Evolutionary conservation across 1,140 invertebrate species (phyloP).

Genomic region (Caenorhabditis briggsae): DNA sequence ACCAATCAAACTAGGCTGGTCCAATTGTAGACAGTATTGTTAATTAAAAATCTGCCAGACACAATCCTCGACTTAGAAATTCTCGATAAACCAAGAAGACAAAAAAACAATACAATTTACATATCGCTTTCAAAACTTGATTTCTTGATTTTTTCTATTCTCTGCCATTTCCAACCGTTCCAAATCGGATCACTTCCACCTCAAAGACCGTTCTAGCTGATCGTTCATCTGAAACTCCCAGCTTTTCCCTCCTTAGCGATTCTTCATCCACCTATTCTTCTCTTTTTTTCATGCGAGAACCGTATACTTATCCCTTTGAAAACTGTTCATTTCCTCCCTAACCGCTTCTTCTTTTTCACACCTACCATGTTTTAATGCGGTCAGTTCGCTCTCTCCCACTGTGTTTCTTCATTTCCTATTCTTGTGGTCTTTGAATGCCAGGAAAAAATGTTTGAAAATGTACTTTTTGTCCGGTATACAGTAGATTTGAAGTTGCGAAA

Average conservation of each 20-base stretch:
- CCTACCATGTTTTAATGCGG: constrained; percentile 50
- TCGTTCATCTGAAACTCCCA: constrained; percentile 26
- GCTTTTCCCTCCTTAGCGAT: background rate
- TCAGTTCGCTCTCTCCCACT: constrained; percentile 48
- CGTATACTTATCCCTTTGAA: constrained; percentile 46
- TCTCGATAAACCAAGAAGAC: background rate
- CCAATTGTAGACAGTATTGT: background rate
- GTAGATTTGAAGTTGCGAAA: background rate
- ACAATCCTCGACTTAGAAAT: background rate
- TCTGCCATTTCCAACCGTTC: background rate
- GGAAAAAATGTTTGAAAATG: background rate
- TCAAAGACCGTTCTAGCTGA: constrained; percentile 22
- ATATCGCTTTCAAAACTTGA: background rate
- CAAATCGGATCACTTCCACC: background rate
- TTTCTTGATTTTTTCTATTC: background rate
- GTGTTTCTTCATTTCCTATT: constrained; percentile 22
- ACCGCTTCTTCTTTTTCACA: constrained; percentile 46
- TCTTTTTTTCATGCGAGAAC: background rate
- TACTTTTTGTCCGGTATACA: background rate
- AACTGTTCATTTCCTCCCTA: constrained; percentile 46
- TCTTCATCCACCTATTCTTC: background rate
- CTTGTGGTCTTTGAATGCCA: constrained; percentile 27
- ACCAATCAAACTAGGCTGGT: too few species aligned
- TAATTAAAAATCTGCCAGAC: background rate
- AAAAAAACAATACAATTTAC: background rate